phyloP scores from a whole-genome alignment of 2,797 vertebrate genomes.

The Acanthurus leucopareius region DNA sequence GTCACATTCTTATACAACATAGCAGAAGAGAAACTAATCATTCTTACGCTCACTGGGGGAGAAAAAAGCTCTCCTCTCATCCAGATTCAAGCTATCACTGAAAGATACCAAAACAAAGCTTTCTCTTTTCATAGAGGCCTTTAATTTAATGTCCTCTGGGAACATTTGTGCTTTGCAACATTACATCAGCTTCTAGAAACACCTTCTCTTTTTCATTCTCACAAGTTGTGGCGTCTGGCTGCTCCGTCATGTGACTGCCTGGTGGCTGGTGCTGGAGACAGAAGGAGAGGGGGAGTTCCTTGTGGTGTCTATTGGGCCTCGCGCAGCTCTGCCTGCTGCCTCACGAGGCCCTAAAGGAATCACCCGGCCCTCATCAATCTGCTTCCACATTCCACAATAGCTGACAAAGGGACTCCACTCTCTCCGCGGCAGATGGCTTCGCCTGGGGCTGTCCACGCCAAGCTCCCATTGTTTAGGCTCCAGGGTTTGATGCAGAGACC shows the following conservation, averaged over 20 bases:
- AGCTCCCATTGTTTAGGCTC: constrained; percentile 82
- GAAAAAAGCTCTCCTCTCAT: not conserved
- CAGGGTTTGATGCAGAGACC: constrained; percentile 68
- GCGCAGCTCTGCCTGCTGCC: constrained; percentile 67
- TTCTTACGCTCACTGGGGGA: constrained; percentile 1
- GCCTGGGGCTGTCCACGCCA: constrained; percentile 83
- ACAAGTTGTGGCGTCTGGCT: constrained; percentile 33
- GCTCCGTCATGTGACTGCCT: constrained; percentile 40
- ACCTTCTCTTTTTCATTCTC: constrained; percentile 33
- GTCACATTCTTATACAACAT: constrained; percentile 41
- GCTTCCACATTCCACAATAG: constrained; percentile 86
- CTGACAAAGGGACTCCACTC: constrained; percentile 84
- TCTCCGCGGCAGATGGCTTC: constrained; percentile 85
- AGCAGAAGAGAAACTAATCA: constrained; percentile 3
- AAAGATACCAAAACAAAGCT: not conserved
- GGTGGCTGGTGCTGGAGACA: constrained; percentile 37
- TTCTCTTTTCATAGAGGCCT: not conserved
- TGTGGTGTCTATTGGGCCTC: constrained; percentile 45
- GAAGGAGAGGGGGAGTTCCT: constrained; percentile 65
- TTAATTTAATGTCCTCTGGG: constrained; percentile 1
- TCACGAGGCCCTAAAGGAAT: constrained; percentile 81
- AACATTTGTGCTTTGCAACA: not conserved
- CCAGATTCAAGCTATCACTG: not conserved
- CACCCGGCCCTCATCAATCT: constrained; percentile 83
- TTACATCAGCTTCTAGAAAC: constrained; percentile 32